Base-by-base conservation (phyloP, 2,888 invertebrate species). In the Zelleria hepariella region DNA sequence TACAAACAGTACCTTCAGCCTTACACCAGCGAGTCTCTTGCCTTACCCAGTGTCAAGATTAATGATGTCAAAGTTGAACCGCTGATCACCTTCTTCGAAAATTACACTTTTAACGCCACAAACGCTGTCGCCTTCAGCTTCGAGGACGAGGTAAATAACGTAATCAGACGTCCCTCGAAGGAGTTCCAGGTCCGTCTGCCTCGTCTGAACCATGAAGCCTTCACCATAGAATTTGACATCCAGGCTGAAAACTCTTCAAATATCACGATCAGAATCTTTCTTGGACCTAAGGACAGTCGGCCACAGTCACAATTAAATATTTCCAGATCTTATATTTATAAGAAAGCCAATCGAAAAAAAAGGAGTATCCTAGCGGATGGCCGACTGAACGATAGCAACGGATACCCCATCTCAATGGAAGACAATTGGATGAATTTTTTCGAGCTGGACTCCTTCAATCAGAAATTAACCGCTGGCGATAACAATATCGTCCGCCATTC, bases 231-330 rank as follows among this genome's bases (percentile, higher is more conserved):
- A 58, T 73, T 90, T 64, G 72, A 74, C 47, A 79, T 91, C 42
- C 69, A 75, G 27, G 85, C 89, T 60, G 82, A 85, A 58, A 77
- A 82, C 60, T 71, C 73, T 10, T 70, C 74, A 48, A 82, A 86
- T 62, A 90, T 87, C 54, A 85, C 91, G 23, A 83, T 92, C 24
- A 90, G 91, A 60, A 76, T 91, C 21, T 92, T 86, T 80, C 70
- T 92, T 64, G 92, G 90, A 68, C 92, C 92, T 25, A 91, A 91
- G 75, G 90, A n/a, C n/a, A n/a, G n/a, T n/a, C n/a, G n/a, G n/a
- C n/a, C n/a, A n/a, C n/a, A n/a, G n/a, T n/a, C n/a, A n/a, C n/a
- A n/a, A n/a, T n/a, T n/a, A n/a, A n/a, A n/a, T n/a, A n/a, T n/a
- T n/a, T n/a, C n/a, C n/a, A n/a, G n/a, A n/a, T n/a, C n/a, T n/a